These are phyloP conservation scores for Siniperca obscura DNA, from an alignment of 2,797 vertebrate genomes.

Conservation along the genomic window DNA sequence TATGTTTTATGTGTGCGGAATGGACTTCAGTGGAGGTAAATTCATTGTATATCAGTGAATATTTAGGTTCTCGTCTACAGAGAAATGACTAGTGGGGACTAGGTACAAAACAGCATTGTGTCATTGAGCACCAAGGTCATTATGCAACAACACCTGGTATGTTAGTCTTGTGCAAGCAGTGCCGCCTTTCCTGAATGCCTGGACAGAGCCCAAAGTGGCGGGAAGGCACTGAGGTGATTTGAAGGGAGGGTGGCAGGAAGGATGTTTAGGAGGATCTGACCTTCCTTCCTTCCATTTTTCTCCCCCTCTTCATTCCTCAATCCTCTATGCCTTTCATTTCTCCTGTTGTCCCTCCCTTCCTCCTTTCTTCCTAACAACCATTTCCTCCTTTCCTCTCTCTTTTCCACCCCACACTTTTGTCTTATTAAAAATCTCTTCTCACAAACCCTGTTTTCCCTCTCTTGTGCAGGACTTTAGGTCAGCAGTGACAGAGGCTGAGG, in stretches of 20 bases:
- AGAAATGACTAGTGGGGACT: constrained; percentile 41
- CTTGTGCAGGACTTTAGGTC: constrained; percentile 89
- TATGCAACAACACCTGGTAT: constrained; percentile 78
- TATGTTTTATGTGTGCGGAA: constrained; percentile 57
- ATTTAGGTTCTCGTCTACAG: constrained; percentile 26
- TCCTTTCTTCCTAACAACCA: constrained; percentile 36
- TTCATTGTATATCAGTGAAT: constrained; percentile 20
- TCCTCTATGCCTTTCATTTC: constrained; percentile 63
- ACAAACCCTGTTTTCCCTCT: constrained; percentile 21
- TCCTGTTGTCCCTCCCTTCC: constrained; percentile 48
- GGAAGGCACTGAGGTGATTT: constrained; percentile 60
- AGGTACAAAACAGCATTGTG: constrained; percentile 43
- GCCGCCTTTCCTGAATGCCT: constrained; percentile 78
- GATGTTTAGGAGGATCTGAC: constrained; percentile 82
- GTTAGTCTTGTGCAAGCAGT: constrained; percentile 57
- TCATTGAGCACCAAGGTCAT: constrained; percentile 69
- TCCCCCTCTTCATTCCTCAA: constrained; percentile 55
- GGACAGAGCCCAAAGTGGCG: constrained; percentile 67
- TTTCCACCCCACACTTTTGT: background rate
- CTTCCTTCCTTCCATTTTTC: constrained; percentile 76
- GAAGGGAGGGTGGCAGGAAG: constrained; percentile 77
- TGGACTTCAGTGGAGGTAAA: constrained; percentile 30
- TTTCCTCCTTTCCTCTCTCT: constrained; percentile 37
- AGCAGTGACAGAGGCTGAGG: constrained; percentile 81
- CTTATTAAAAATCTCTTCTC: constrained; percentile 19